These are phyloP conservation scores for Gonioctena quinquepunctata DNA, from an alignment of 1,140 invertebrate genomes.

Conservation along the genomic window DNA sequence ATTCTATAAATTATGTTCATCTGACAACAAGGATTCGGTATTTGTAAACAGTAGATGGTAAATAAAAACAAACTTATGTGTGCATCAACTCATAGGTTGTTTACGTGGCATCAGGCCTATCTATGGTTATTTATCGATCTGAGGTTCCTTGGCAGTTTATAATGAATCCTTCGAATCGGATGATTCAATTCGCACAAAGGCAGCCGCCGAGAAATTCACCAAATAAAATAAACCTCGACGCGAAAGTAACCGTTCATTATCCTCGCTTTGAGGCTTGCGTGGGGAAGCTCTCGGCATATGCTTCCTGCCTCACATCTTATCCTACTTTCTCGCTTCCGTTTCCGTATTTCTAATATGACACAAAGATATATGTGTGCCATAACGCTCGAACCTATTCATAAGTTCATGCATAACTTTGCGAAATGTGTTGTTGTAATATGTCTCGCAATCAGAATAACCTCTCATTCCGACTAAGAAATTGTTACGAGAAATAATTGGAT, in stretches of 20 bases:
- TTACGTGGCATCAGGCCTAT: too few species aligned
- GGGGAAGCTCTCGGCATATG: slow-evolving; percentile 7
- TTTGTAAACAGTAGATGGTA: too few species aligned
- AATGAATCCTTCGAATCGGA: not conserved
- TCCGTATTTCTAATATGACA: slow-evolving; percentile 8
- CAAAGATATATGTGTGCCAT: slow-evolving; percentile 5
- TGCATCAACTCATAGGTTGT: too few species aligned
- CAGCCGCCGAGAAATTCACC: not conserved
- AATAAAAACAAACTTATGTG: too few species aligned
- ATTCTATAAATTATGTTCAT: too few species aligned
- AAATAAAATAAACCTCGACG: slow-evolving; percentile 1
- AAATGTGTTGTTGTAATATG: not conserved
- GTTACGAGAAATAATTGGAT: not conserved
- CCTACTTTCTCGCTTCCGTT: slow-evolving; percentile 5
- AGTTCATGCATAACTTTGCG: slow-evolving; percentile 4
- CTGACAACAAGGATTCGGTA: too few species aligned
- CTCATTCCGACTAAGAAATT: not conserved
- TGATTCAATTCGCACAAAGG: not conserved
- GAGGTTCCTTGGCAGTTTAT: too few species aligned
- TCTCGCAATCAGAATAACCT: not conserved
- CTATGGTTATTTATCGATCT: too few species aligned
- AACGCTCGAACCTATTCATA: slow-evolving; percentile 3
- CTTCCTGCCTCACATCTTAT: slow-evolving; percentile 2
- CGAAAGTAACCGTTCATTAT: slow-evolving; percentile 4
- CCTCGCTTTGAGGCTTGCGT: not conserved